Evolutionary conservation across 2,113 vertebrate genomes (phyloP).

Genomic region (Pteropus alecto): DNA sequence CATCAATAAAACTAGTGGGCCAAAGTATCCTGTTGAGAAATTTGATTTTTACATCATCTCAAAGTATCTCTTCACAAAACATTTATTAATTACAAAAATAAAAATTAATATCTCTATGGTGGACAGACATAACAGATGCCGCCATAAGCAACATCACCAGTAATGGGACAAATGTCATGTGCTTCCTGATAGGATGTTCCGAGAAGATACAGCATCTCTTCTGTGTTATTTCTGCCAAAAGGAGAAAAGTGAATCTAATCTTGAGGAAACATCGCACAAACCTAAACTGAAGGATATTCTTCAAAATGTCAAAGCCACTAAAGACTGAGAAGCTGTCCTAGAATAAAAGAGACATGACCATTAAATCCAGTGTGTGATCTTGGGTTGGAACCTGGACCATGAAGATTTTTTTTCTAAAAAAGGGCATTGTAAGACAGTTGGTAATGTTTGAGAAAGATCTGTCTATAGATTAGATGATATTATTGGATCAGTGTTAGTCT

Average conservation of each 20-base stretch:
- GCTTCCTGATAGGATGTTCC: not conserved
- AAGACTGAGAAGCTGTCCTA: not conserved
- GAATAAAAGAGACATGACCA: not conserved
- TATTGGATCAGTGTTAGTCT: not conserved
- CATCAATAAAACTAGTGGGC: not conserved
- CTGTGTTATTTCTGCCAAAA: not conserved
- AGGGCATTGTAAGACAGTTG: not conserved
- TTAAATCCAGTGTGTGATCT: not conserved
- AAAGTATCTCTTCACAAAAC: not conserved
- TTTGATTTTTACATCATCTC: not conserved
- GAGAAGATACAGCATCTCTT: not conserved
- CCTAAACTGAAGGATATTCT: not conserved
- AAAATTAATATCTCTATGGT: not conserved
- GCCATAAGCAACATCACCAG: not conserved
- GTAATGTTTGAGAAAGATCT: not conserved
- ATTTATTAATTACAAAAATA: not conserved
- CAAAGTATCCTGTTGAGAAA: not conserved
- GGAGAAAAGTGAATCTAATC: not conserved
- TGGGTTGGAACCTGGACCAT: not conserved
- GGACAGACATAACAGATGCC: not conserved
- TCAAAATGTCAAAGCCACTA: not conserved
- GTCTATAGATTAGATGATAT: not conserved
- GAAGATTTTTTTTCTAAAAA: not conserved
- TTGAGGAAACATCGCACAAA: not conserved
- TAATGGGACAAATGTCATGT: no score